Base-by-base conservation (phyloP, 1,140 invertebrate species). In the Homarus americanus region DNA sequence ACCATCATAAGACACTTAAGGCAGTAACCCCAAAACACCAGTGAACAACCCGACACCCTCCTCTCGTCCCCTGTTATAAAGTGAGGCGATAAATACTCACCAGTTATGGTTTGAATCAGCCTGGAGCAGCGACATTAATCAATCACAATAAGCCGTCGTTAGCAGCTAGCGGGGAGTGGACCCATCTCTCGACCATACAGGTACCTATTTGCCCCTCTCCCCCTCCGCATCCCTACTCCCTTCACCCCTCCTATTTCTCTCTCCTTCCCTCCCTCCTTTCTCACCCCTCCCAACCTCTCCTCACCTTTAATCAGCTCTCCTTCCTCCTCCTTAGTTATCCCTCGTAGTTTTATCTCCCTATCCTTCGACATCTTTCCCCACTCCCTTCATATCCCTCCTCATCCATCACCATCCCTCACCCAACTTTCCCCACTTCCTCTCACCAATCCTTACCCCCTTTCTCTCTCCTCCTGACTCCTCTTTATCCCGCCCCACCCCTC, bases 121-220 rank as follows among this genome's bases (percentile, higher is more conserved):
- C 79, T 20, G 49, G 41, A 53, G 79, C 32, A 40, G 41, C 49
- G 49, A 82, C 79, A 82, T 82, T 82, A 63, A 63, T 82, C 79
- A 82, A 53, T 82, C 79, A 82, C 79, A 82, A 63, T 82, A 63
- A 82, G 79, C 79, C 53, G 79, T 82, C 79, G 79, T 82, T 63
- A 82, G 79, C 79, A 82, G 49, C 79, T 82, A 32, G 28, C 79
- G 38, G 79, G 32, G 40, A 40, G n/a, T 38, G n/a, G 73, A 34
- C 66, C 66, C 66, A 72, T 20, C 5, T 34, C 7, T 34, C 10
- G 10, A 9, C 24, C 66, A 24, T 0, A 24, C 3, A 5, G 24
- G 7, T 4, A 72, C 69, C 28, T 73, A 34, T 28, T 2, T 28
- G 17, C 3, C 69, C n/a, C 5, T 20, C 36, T 28, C 69, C 28